Base-by-base conservation (phyloP, 2,888 invertebrate species). In the Cerastoderma edule region DNA sequence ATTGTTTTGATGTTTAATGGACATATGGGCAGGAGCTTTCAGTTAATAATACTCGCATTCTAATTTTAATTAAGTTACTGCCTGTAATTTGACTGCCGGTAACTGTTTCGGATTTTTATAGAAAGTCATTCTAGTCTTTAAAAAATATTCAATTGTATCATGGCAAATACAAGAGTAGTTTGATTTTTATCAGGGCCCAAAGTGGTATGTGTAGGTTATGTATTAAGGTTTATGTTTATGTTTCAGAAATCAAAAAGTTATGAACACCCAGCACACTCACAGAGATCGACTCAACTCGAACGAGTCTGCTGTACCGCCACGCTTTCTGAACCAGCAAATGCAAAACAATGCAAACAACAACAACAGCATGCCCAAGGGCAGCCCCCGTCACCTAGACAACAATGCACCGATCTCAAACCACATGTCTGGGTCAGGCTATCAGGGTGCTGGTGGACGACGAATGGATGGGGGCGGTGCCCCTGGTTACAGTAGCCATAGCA, bases 311-410 rank as follows among this genome's bases (percentile, higher is more conserved):
- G n/a, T 22, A 2, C 79, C 80, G 10, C 79, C 77, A 6, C 75
- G 77, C 30, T 71, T 80, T 22, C 75, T 75, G n/a, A 72, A 80
- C 54, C 72, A 77, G 64, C 78, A 80, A 46, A 60, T 60, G 39
- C 67, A 68, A 67, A 77, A 77, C 46, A 63, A 60, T 27, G 60
- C 54, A 50, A 78, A 72, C 53, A 69, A 57, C 60, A 56, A 56
- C 56, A 56, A 50, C 39, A 72, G 65, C 69, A 75, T 79, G 68
- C 87, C 85, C 64, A 81, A 87, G 73, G 84, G 85, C 75, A 88
- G 88, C 85, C 87, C 87, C 22, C 67, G 86, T 24, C 83, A 76
- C 56, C 65, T 75, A 39, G 87, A 85, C 60, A 76, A 75, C 53
- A 4, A 56, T 24, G 35, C 80, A 16, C 80, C 76, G 79, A 83